Evolutionary conservation across 2,888 invertebrate genomes (phyloP).

Genomic region (Mycogona germanica): DNA sequence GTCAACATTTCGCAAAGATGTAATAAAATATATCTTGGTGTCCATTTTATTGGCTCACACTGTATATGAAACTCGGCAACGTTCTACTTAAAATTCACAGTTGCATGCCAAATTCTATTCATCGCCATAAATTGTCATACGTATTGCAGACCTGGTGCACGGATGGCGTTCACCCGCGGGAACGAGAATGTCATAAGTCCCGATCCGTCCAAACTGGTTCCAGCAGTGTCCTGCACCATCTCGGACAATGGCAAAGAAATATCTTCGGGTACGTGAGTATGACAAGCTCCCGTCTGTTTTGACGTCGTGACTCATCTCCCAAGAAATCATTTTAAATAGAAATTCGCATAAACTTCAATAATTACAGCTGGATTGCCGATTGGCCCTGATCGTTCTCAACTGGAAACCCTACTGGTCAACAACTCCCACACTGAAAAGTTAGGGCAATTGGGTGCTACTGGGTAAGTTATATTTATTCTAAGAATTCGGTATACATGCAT

Average conservation of each 20-base stretch:
- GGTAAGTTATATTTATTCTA: too few relatives aligned
- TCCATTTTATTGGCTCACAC: too few relatives aligned
- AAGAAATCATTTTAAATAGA: neutral
- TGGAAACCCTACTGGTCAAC: conserved; percentile 33
- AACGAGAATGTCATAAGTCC: conserved; percentile 15
- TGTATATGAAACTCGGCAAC: too few relatives aligned
- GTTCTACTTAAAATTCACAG: too few relatives aligned
- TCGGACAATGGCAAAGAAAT: conserved; percentile 24
- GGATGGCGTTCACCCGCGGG: conserved; percentile 40
- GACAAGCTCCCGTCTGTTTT: neutral
- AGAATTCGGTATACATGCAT: too few relatives aligned
- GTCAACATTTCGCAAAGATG: too few relatives aligned
- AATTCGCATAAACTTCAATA: neutral
- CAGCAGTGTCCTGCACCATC: conserved; percentile 21
- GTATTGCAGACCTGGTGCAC: conserved; percentile 41
- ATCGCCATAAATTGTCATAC: too few relatives aligned
- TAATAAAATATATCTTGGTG: too few relatives aligned
- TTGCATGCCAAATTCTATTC: too few relatives aligned
- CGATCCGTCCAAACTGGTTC: conserved; percentile 11
- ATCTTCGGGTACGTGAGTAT: conserved; percentile 24
- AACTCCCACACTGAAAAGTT: too few relatives aligned
- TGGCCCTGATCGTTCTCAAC: conserved; percentile 35
- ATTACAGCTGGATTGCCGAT: conserved; percentile 34
- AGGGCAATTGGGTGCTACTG: too few relatives aligned
- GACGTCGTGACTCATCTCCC: neutral